Percentiles rank a stretch among this genome's conserved stretches.
phyloP scores from a whole-genome alignment of 2,797 vertebrate genomes.

The Silurus aristotelis region DNA sequence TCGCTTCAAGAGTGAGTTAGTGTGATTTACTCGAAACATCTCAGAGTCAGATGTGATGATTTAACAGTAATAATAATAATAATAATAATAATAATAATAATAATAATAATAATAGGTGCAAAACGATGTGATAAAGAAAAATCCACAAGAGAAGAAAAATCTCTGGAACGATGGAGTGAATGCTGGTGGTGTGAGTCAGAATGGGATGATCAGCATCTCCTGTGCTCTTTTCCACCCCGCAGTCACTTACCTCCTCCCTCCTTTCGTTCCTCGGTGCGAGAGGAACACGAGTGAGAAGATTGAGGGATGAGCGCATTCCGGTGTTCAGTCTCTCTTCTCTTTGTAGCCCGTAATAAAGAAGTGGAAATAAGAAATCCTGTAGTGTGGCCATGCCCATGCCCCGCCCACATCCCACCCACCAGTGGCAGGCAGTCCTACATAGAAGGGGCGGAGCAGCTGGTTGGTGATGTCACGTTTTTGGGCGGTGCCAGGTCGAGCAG shows the following conservation, averaged over 20 bases:
- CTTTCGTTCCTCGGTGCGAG: conserved; percentile 1
- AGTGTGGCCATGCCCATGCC: neutral
- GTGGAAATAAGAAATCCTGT: neutral
- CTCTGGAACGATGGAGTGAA: neutral
- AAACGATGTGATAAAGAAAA: conserved; percentile 27
- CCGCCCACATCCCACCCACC: neutral
- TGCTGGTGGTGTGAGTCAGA: neutral
- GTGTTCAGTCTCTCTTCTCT: neutral
- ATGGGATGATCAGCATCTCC: neutral
- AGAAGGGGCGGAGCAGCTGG: conserved; percentile 66
- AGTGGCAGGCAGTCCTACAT: conserved; percentile 61
- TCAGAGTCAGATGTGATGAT: conserved; percentile 32
- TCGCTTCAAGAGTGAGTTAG: conserved; percentile 33
- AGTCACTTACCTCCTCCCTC: neutral
- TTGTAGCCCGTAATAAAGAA: neutral
- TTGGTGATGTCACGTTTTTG: conserved; percentile 76
- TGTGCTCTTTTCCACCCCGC: neutral
- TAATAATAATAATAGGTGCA: conserved; percentile 46
- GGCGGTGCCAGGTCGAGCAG: conserved; percentile 91
- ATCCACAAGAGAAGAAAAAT: conserved; percentile 9
- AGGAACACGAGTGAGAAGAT: neutral
- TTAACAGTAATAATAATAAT: conserved; percentile 45
- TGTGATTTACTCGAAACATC: conserved; percentile 39
- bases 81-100: conserved; percentile 47
- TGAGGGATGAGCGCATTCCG: too few species aligned